Evolutionary conservation across 1,140 invertebrate species (phyloP), one percentile per base, ranked within the genome.

Genomic region (Saxidomus purpurata): DNA sequence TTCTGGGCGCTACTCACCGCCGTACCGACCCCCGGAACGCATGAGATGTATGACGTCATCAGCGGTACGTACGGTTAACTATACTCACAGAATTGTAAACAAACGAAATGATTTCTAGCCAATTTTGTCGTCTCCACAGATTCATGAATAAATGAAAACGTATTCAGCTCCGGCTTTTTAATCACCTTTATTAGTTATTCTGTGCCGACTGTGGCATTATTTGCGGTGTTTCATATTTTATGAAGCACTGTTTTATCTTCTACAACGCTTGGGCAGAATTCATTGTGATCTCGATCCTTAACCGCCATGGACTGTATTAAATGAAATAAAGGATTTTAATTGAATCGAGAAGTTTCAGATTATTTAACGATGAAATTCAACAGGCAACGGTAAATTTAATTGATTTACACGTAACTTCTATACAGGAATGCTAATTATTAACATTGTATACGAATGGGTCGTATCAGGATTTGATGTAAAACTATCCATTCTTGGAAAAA

Each of bases 141-240:
- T 69, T 84, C 84, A 76, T 83, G 86, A 81, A 90, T 87, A 91
- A 90, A 81, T 91, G 77, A 87, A 82, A 77, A 47, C 71, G 77
- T 86, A 67, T 79, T 52, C 49, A 67, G 87, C 74, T 25, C 59
- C 38, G 43, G 71, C 79, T 85, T 90, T 91, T 91, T 89, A 91
- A 93, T 93, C 91, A 91, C 91, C 90, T 88, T 90, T 90, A 92
- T 92, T 91, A 93, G 90, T 87, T 92, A 92, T 92, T 93, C 91
- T 85, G 87, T 55, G 76, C 74, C 83, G 79, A 55, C 71, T 69
- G 59, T 79, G 85, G 85, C 87, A 90, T 92, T 91, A 91, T 94
- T 92, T 92, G 91, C 82, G 49, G 79, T 92, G 90, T 93, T 94
- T 93, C 92, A 94, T 93, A 93, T 93, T 93, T 93, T 92, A 94